Base-by-base conservation (phyloP, 2,113 vertebrate species). In the Cololabis saira region DNA sequence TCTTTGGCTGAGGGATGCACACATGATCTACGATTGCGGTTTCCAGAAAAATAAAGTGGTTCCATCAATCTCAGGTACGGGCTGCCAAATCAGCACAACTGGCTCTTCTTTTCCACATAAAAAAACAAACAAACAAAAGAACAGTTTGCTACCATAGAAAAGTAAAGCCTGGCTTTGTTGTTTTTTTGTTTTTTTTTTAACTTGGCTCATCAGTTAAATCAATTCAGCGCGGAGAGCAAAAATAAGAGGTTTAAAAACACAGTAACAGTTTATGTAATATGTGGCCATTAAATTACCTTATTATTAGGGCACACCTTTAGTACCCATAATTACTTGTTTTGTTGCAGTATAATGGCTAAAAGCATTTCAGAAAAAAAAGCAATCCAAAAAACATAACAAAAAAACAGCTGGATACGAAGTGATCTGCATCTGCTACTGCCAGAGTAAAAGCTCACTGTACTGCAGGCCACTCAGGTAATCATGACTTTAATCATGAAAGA, bases 401-500 rank as follows among this genome's bases (percentile, higher is more conserved):
- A n/a, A 53, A 30, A 3, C 24, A 30, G 24, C 16, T 53, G 51
- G 51, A 53, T 15, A 22, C 22, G 9, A 30, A 53, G 9, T 53
- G 24, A 53, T 53, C 10, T 30, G 15, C 13, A 30, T 53, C 51
- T 52, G 14, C 22, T 27, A 27, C 16, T 27, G 13, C 22, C 51
- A 53, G 24, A 16, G 14, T 53, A 53, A 53, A 53, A 1, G 2
- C 18, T 30, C 13, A 37, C 16, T 14, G 21, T 11, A 47, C 68
- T 33, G 42, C 22, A 33, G 18, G 8, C 58, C 30, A 22, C 51
- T 18, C 30, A 47, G 52, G 37, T 22, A 56, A 57, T 58, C 48
- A 66, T 61, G 33, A 51, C 50, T n/a, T 40, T 45, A 45, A 17
- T 66, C 30, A 71, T n/a, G 21, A 33, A 14, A 17, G 47, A 74